Evolutionary conservation across 2,113 vertebrate species (phyloP).

Genomic region (Columba livia): DNA sequence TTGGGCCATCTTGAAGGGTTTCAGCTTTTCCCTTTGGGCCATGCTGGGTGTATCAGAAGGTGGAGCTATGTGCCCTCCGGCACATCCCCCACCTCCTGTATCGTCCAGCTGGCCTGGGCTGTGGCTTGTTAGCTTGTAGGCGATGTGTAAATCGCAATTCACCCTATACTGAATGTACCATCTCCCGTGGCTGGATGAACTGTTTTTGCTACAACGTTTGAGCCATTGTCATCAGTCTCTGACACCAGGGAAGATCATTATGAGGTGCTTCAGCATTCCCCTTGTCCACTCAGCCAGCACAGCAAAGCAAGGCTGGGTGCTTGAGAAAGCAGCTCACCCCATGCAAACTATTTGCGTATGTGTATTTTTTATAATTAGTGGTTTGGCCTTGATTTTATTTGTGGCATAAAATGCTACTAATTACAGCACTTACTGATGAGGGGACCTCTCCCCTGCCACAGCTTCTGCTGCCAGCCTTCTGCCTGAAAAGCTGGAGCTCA

Average conservation of each 20-base stretch:
- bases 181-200: too few relatives aligned
- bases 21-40: too few relatives aligned
- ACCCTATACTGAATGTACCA: too few relatives aligned
- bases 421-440: not conserved
- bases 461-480: not conserved
- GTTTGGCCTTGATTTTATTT: not conserved
- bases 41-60: too few relatives aligned
- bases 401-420: not conserved
- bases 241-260: not conserved
- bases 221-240: too few relatives aligned
- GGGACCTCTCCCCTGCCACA: not conserved
- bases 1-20: too few relatives aligned
- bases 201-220: too few relatives aligned
- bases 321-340: not conserved
- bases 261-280: not conserved
- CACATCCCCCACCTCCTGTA: too few relatives aligned
- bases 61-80: too few relatives aligned
- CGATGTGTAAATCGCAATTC: too few relatives aligned
- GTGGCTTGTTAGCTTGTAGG: too few relatives aligned
- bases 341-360: not conserved
- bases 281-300: accelerated
- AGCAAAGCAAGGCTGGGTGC: not conserved
- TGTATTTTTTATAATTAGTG: not conserved
- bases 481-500: not conserved
- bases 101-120: too few relatives aligned